Base-by-base conservation (phyloP, 1,140 invertebrate genomes). In the Manduca sexta region DNA sequence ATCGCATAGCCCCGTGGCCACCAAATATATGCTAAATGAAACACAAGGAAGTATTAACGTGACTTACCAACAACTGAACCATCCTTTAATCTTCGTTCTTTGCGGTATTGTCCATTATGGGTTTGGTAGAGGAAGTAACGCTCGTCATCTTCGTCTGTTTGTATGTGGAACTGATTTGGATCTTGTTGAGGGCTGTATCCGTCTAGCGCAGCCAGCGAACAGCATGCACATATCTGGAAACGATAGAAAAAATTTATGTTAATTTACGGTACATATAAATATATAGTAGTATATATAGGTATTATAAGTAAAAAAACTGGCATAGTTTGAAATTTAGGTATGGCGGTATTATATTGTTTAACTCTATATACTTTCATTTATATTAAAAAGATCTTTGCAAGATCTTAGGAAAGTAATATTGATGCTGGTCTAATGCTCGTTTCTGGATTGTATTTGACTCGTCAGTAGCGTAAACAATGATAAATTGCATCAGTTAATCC, bases 61-160 rank as follows among this genome's bases (percentile, higher is more conserved):
- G 35, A 58, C 60, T 89, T 86, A 82, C 91, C 93, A 45, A 94
- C 89, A 45, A 94, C 92, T 2, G 92, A 93, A 45, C 93, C 93
- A 82, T 95, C 93, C 70, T 93, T 90, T 1, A 96, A 84, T 43
- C 94, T 88, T 73, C 94, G 93, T 72, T 96, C 94, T 81, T 95
- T 95, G 11, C 95, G 88, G 70, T 94, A 97, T 71, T 97, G 94
- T 1, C 94, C 94, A 74, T 93, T 95, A 55, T 93, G 89, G 0
- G 95, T 97, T 83, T 96, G 94, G 74, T 93, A 96, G 48, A 93
- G 89, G 85, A 95, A 95, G 80, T 92, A 94, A 17, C 94, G 87
- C 64, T 95, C 94, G 0, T 92, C 92, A 15, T 94, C 94, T 79
- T 95, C 94, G 70, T 96, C 95, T n/a, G 94, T 96, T 82, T 96